Evolutionary conservation across 1,140 invertebrate genomes (phyloP), one percentile per base, ranked within the genome.

Genomic region (Ostrea denselamellosa): DNA sequence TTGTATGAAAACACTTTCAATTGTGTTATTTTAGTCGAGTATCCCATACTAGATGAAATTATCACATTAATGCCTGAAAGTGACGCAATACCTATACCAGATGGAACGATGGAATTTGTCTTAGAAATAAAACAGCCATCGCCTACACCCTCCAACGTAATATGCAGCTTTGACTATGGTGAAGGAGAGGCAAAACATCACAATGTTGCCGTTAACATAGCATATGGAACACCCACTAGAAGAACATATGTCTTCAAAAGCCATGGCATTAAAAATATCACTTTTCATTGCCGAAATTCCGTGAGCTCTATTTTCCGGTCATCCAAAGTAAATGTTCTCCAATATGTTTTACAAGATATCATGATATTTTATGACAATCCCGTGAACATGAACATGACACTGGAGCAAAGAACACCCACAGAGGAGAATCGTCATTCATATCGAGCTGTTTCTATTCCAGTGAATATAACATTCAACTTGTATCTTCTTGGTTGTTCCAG

Each of bases 1-100:
- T 14, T 28, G 12, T 77, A 77, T 34, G 68, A 77, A 28, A 25
- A 77, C 22, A 77, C 25, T 14, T 77, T 12, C 3, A 34, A 22
- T 0, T 77, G 28, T 9, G 8, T 34, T 9, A 77, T 77, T 28
- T 77, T 77, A 34, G 58, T 89, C 12, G 86, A 89, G 56, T 28
- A 87, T 28, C 88, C 88, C 0, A 65, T 89, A 25, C n/a, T 82
- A n/a, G 56, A 77, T 34, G 68, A 81, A 8, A 22, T 51, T 71
- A 68, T 89, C 19, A 58, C 44, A 10, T 84, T 86, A 82, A 17
- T 12, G 22, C 87, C 71, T 82, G 12, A 25, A 10, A 56, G 53
- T 83, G 34, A 65, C 83, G 54, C 65, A 28, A 85, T 89, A 81
- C 88, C 88, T 17, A 28, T 85, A 44, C 88, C 88, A 53, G 88